Evolutionary conservation across 2,888 invertebrate genomes (phyloP).

Genomic region (Chloromyia formosa): DNA sequence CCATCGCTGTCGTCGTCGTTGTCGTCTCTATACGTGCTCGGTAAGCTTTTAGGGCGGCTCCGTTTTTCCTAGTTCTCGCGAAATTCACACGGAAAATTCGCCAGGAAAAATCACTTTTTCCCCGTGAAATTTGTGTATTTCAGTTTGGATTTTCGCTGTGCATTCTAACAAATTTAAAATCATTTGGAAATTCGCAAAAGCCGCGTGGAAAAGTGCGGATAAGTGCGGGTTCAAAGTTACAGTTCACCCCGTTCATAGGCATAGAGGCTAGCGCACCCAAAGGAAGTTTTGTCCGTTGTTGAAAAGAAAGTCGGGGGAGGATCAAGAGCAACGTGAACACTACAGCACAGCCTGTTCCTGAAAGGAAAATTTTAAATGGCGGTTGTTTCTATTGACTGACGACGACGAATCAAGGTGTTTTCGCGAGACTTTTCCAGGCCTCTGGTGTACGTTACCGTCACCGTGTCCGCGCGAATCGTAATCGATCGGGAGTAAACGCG

Average conservation of each 20-base stretch:
- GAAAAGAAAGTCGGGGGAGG: not conserved
- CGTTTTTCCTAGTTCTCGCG: constrained; percentile 46
- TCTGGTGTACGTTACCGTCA: not conserved
- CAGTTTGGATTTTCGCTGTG: constrained; percentile 18
- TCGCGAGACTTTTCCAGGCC: not conserved
- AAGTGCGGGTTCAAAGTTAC: too few species aligned
- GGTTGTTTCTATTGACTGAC: constrained; percentile 39
- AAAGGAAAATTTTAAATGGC: constrained; percentile 48
- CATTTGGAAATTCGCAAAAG: not conserved
- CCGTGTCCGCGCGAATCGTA: too few species aligned
- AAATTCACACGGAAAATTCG: constrained; percentile 45
- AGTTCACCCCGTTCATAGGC: not conserved
- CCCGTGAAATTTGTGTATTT: constrained; percentile 4
- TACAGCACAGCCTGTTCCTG: constrained; percentile 29
- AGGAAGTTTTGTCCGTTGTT: too few species aligned
- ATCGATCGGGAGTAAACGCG: not conserved
- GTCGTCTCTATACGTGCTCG: constrained; percentile 22
- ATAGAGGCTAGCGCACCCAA: not conserved
- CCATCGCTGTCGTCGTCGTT: constrained; percentile 12
- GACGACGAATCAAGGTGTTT: not conserved
- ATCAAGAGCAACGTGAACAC: constrained; percentile 17
- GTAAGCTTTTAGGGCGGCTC: constrained; percentile 52
- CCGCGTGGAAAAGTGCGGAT: constrained; percentile 13
- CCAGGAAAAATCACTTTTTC: constrained; percentile 35
- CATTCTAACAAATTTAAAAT: not conserved